Evolutionary conservation across 2,113 vertebrate species (phyloP).

Genomic region (Eupsittula cactorum): DNA sequence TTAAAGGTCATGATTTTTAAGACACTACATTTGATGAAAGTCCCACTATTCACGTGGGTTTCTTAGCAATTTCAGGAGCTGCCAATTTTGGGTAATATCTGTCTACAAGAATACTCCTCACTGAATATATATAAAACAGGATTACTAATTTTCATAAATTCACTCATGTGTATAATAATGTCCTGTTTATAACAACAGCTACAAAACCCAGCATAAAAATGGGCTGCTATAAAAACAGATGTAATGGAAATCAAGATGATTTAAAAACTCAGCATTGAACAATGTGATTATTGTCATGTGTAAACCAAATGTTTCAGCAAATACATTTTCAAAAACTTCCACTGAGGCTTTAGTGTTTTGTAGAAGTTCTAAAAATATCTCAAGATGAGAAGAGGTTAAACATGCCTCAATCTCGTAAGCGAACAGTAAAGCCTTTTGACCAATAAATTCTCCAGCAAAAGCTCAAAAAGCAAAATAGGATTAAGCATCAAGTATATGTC

Average conservation of each 20-base stretch:
- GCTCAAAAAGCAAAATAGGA: neutral
- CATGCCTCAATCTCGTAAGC: neutral
- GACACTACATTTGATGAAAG: neutral
- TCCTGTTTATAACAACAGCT: neutral
- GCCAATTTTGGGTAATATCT: neutral
- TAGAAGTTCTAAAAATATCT: neutral
- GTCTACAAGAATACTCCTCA: neutral
- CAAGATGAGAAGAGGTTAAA: neutral
- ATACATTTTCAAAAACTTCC: neutral
- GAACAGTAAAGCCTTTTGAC: neutral
- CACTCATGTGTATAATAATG: neutral
- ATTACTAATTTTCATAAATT: neutral
- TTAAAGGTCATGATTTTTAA: neutral
- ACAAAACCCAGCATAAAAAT: neutral
- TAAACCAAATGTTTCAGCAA: neutral
- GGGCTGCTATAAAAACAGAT: neutral
- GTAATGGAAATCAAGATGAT: neutral
- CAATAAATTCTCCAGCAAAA: neutral
- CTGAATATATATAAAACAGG: neutral
- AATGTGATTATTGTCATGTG: neutral
- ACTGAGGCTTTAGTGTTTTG: neutral
- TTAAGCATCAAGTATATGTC: neutral
- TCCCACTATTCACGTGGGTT: neutral
- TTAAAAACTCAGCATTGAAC: neutral
- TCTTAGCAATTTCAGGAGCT: neutral